These are phyloP conservation scores for Oncorhynchus kisutch DNA, from an alignment of 2,113 vertebrate species.

Conservation along the genomic window DNA sequence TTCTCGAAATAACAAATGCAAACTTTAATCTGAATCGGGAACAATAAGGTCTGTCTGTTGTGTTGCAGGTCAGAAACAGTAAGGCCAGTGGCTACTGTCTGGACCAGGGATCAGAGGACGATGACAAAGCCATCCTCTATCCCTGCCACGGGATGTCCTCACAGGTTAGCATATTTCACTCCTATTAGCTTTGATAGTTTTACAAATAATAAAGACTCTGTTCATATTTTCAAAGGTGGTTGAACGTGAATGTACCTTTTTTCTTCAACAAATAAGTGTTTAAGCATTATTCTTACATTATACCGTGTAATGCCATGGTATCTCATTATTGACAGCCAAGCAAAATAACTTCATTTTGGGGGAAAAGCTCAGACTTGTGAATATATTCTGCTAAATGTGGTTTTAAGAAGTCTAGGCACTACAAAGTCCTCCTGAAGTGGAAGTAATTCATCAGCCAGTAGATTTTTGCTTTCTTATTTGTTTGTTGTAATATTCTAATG, in stretches of 20 bases:
- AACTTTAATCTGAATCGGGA: no score
- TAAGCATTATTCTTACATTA: background rate
- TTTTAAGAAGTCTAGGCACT: no score
- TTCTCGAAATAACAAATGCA: no score
- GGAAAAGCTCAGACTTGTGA: background rate
- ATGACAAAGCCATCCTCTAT: constrained; percentile 94
- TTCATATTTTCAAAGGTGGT: no score
- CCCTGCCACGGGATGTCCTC: constrained; percentile 98
- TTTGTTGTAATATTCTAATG: background rate
- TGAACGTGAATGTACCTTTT: no score
- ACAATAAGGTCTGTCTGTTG: background rate
- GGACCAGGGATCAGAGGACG: constrained; percentile 94
- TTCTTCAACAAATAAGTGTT: no score
- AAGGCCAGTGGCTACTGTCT: constrained; percentile 96
- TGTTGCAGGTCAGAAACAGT: constrained; percentile 91
- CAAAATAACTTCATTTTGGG: constrained; percentile 2
- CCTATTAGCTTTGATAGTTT: no score
- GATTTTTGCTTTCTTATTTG: background rate
- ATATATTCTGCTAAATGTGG: background rate
- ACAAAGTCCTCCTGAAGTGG: no score
- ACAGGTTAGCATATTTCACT: constrained; percentile 75
- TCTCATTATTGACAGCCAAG: background rate
- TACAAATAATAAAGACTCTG: no score
- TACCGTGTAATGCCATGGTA: background rate
- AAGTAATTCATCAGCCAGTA: background rate